Base-by-base conservation (phyloP, 2,888 invertebrate species). In the Cecidostiba fungosa region DNA sequence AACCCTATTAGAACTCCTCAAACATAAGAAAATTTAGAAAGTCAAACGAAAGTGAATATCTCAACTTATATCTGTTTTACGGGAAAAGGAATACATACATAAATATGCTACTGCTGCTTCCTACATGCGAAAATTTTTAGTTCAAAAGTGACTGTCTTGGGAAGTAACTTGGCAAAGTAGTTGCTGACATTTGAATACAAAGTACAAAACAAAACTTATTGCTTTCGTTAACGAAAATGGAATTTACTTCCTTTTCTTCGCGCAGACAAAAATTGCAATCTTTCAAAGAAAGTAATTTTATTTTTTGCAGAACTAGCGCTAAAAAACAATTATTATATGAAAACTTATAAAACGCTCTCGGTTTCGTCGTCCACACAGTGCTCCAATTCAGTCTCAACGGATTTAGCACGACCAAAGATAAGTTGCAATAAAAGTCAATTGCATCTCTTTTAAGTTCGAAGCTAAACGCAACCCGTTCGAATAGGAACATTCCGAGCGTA, bases 41-140 rank as follows among this genome's bases (percentile, higher is more conserved):
- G 85, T 81, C 66, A 32, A 77, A 85, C 72, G 81, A 85, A 85
- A 85, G 81, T 77, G 77, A 85, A 81, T 82, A 85, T 69, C 78
- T 54, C 54, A 19, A 74, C 29, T 70, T 70, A 29, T 54, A 47
- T 77, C 32, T 76, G 54, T 84, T 84, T 82, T 74, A 77, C 54
- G 66, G 62, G 72, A 82, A 82, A 50, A 77, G 73, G 77, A 77
- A 82, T 59, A 62, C 32, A 72, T 23, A n/a, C 59, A 39, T 50
- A 43, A 43, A 36, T 29, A 32, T 12, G 81, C 19, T n/a, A 2
- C n/a, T 23, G 54, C 54, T n/a, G 54, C 77, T 82, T 81, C 73
- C 62, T 85, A 62, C 62, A 70, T 26, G 29, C 16, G 39, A 77
- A 82, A 69, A 73, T 74, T 39, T 36, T 77, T 23, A 77, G 36